phyloP scores from a whole-genome alignment of 1,140 invertebrate species.

The Pemphigus obesinymphae region DNA sequence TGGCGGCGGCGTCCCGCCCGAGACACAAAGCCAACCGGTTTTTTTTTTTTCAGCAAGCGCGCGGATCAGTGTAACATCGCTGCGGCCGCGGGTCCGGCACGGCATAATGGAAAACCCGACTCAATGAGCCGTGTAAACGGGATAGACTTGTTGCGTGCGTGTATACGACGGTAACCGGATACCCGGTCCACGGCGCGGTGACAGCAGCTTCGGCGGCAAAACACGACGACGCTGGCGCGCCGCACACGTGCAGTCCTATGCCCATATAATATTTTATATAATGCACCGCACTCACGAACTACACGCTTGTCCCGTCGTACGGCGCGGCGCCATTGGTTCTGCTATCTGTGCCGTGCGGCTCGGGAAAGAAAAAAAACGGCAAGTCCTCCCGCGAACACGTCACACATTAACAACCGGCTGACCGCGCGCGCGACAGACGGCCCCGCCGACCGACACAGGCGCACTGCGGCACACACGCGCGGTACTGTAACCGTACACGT shows the following conservation, averaged over 20 bases:
- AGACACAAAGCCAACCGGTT: constrained; percentile 38
- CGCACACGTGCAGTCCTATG: background rate
- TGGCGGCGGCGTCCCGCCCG: background rate
- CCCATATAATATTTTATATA: background rate
- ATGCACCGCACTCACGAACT: background rate
- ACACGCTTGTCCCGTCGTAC: background rate
- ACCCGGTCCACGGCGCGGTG: background rate
- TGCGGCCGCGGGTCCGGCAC: background rate
- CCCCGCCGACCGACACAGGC: background rate
- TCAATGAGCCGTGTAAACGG: constrained; percentile 39
- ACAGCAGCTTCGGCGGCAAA: background rate
- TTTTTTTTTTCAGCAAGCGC: background rate
- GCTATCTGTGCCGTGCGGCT: no score
- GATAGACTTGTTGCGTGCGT: constrained; percentile 36
- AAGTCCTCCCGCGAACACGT: background rate
- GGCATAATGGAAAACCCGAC: constrained; percentile 16
- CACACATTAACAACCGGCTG: background rate
- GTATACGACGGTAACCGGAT: constrained; percentile 1
- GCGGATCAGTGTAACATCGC: background rate
- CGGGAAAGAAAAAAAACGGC: no score
- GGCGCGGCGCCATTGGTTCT: no score
- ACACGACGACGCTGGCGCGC: background rate
- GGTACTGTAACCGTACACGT: background rate
- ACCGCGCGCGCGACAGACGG: background rate
- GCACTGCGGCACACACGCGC: background rate